These are phyloP conservation scores for Crioceris asparagi DNA, from an alignment of 2,888 invertebrate species.

Conservation along the genomic window DNA sequence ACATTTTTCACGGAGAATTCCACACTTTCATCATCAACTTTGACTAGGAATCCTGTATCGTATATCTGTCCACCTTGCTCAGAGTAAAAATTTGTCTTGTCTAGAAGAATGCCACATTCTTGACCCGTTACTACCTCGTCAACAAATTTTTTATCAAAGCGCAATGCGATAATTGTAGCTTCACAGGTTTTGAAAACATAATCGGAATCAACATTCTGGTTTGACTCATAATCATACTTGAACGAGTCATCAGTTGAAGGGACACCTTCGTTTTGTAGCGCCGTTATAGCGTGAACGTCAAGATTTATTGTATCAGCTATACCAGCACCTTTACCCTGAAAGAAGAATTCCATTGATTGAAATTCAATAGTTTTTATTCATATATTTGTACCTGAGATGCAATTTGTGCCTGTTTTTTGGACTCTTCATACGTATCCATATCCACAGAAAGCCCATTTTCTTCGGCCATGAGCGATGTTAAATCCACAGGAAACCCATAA, in stretches of 20 bases:
- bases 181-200: slow-evolving; percentile 66
- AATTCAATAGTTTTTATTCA: neutral
- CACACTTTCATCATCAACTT: slow-evolving; percentile 69
- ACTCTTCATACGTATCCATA: slow-evolving; percentile 82
- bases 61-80: slow-evolving; percentile 98
- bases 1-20: slow-evolving; percentile 90
- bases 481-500: slow-evolving; percentile 96
- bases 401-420: slow-evolving; percentile 80
- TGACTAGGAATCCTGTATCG: slow-evolving; percentile 87
- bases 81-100: slow-evolving; percentile 92
- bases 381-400: slow-evolving; percentile 54
- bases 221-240: slow-evolving; percentile 80
- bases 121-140: slow-evolving; percentile 70
- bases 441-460: slow-evolving; percentile 85
- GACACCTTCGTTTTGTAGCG: slow-evolving; percentile 68
- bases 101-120: slow-evolving; percentile 84
- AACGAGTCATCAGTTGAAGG: slow-evolving; percentile 79
- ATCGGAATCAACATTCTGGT: slow-evolving; percentile 52
- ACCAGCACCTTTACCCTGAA: slow-evolving; percentile 60
- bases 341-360: too few species aligned
- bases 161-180: slow-evolving; percentile 72
- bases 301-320: slow-evolving; percentile 77
- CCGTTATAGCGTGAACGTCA: slow-evolving; percentile 90
- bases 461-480: slow-evolving; percentile 96
- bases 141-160: slow-evolving; percentile 61